Evolutionary conservation across 2,888 invertebrate species (phyloP).

Genomic region (Andrena flavipes): DNA sequence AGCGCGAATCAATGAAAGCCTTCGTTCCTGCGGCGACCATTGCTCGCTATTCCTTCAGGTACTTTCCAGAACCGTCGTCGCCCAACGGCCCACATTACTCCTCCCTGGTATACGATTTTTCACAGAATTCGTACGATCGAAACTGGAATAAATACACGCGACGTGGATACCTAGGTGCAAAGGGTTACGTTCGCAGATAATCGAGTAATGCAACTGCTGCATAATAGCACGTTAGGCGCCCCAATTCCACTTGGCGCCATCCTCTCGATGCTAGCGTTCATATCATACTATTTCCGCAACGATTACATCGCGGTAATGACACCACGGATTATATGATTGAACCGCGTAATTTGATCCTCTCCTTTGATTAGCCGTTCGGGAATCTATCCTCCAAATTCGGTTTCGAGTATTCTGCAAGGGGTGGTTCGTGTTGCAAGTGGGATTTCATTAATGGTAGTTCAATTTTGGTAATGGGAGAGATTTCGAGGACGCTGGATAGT

Average conservation of each 20-base stretch:
- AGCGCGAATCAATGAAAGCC: conserved; percentile 55
- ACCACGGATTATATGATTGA: neutral
- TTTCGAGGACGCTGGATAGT: neutral
- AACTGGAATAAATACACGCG: neutral
- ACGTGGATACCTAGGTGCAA: neutral
- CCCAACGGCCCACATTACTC: conserved; percentile 15
- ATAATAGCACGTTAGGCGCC: conserved; percentile 20
- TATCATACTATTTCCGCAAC: neutral
- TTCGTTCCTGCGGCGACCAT: conserved; percentile 29
- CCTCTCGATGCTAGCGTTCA: neutral
- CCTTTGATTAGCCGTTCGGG: neutral
- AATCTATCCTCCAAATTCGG: neutral
- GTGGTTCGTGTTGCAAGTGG: neutral
- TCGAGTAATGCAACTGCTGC: neutral
- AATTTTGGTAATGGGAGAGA: neutral
- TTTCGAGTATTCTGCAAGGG: neutral
- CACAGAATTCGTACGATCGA: neutral
- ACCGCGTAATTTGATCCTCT: neutral
- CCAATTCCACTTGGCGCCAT: conserved; percentile 25
- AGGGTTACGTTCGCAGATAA: neutral
- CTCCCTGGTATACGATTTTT: no score
- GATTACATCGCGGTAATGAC: neutral
- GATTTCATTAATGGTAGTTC: neutral
- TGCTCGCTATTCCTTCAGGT: conserved; percentile 11
- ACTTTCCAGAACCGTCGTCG: neutral